A percentile compares a stretch with the other conserved stretches of the same genome.
Evolutionary conservation across 1,140 invertebrate species (phyloP).

Genomic region (Listronotus oregonensis): DNA sequence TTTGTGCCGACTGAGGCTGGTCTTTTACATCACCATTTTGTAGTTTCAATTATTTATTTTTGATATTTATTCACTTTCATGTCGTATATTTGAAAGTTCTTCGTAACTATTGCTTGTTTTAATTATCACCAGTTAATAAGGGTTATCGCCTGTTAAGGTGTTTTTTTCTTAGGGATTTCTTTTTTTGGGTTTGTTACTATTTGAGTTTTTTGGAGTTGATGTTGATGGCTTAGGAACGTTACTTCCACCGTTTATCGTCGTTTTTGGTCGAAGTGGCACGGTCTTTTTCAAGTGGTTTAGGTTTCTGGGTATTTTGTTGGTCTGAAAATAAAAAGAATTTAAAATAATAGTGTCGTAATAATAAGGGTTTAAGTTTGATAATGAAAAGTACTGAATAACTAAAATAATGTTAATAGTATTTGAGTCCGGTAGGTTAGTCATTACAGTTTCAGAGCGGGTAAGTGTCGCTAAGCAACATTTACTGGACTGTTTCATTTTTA

Average conservation of each 20-base stretch:
- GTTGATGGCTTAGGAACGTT: not conserved
- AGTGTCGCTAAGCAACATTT: too few relatives aligned
- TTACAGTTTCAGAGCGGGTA: too few relatives aligned
- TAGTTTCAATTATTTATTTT: not conserved
- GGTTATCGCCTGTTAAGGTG: not conserved
- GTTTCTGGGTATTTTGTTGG: not conserved
- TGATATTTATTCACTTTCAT: not conserved
- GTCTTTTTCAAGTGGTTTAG: slow-evolving; percentile 7
- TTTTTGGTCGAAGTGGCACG: slow-evolving; percentile 1
- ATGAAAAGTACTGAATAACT: not conserved
- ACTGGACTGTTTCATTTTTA: too few relatives aligned
- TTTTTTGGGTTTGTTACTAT: slow-evolving; percentile 16
- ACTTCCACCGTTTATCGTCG: not conserved
- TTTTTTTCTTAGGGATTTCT: slow-evolving; percentile 2
- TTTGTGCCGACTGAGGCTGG: not conserved
- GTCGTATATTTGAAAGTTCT: not conserved
- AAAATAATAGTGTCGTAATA: too few relatives aligned
- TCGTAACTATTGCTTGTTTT: not conserved
- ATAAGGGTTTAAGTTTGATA: too few relatives aligned
- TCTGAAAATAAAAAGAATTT: too few relatives aligned
- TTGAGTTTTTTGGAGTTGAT: not conserved
- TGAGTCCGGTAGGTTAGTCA: too few relatives aligned
- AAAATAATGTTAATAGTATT: not conserved
- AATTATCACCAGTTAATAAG: not conserved
- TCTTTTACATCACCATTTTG: not conserved